These are phyloP conservation scores for Dermolepida albohirtum DNA, from an alignment of 2,888 invertebrate genomes.

Conservation along the genomic window DNA sequence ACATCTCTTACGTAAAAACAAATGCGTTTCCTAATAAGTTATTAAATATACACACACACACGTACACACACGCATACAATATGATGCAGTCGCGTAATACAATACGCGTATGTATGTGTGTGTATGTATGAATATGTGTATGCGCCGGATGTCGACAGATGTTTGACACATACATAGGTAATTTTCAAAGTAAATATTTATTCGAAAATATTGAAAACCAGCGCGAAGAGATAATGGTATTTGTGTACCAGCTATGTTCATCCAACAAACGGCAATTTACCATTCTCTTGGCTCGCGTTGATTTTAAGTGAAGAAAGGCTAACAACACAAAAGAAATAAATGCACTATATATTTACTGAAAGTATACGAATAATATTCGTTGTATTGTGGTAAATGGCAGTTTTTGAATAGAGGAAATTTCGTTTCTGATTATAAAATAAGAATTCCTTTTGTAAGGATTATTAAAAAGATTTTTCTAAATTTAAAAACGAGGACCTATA, in stretches of 20 bases:
- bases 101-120: too few relatives aligned
- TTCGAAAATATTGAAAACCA: slow-evolving; percentile 22
- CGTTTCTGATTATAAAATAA: too few relatives aligned
- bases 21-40: neutral
- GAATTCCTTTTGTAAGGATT: too few relatives aligned
- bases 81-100: slow-evolving; percentile 2
- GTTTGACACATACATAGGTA: slow-evolving; percentile 26
- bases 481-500: too few relatives aligned
- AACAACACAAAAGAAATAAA: neutral
- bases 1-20: neutral
- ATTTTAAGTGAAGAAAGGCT: neutral
- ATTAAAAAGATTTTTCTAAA: too few relatives aligned
- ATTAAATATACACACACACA: slow-evolving; percentile 4
- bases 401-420: too few relatives aligned
- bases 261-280: slow-evolving; percentile 14
- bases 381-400: neutral
- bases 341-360: neutral
- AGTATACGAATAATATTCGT: neutral
- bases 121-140: neutral
- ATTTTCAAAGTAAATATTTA: slow-evolving; percentile 26
- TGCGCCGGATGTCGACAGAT: slow-evolving; percentile 22
- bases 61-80: too few relatives aligned
- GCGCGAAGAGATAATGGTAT: slow-evolving; percentile 21
- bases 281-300: neutral
- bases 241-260: slow-evolving; percentile 6